Base-by-base conservation (phyloP, 53 echinoderm and acorn worm genomes). In the Patiria pectinifera region DNA sequence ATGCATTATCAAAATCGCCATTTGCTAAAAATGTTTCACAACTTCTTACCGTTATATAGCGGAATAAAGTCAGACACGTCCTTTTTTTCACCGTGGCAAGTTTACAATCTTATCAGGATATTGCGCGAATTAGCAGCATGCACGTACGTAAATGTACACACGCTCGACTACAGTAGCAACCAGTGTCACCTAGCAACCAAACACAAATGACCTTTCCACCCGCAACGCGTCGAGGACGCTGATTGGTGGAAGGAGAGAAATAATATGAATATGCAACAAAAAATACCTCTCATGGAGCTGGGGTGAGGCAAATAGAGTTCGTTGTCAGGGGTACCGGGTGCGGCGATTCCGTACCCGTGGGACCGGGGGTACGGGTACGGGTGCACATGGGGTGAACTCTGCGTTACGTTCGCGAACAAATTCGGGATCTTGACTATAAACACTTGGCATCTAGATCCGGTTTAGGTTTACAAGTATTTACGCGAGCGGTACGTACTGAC, bases 111-210 rank as follows among this genome's bases (percentile, higher is more conserved):
- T 49, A 21, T 22, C 24, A 18, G 21, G n/a, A 16, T 35, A 35
- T 35, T 35, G 35, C 35, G 35, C 35, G 35, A 35, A 35, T 1
- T 35, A 35, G 35, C 35, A 35, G 35, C 53, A 8, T 8, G 53
- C 53, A 53, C 53, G 49, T 49, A 49, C 49, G 8, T 53, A 53
- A 5, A 53, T 8, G 53, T 16, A 83, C 21, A 46, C 59, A 0
- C 16, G 48, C 11, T 22, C 21, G 63, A 23, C 62, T 11, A 80
- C 80, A 79, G 80, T 80, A 80, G 89, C 69, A 80, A 90, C 90
- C 87, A 77, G 44, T 16, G 81, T 90, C 81, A 90, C 90, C 90
- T 90, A 90, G 90, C 90, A 90, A 90, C 90, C 90, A 80, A 90
- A 90, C 90, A 90, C 69, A 90, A 48, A 90, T 80, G 80, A 82